Percentiles rank a stretch among this genome's conserved stretches.
phyloP scores from a whole-genome alignment of 2,797 vertebrate species.

The Rachycentron canadum region DNA sequence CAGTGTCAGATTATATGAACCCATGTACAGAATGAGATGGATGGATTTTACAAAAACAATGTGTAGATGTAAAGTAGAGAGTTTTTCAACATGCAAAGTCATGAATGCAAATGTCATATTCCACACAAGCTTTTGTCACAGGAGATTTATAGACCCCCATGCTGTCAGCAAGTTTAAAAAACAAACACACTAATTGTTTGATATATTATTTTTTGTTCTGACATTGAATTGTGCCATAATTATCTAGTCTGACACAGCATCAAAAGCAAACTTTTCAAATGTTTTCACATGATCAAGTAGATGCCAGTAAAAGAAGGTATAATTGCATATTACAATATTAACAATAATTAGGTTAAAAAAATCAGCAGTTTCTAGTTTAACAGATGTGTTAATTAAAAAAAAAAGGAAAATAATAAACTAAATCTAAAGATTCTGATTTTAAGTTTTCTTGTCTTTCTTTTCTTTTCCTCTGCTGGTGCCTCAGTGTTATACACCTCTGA shows the following conservation, averaged over 20 bases:
- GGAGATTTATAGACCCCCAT: not conserved
- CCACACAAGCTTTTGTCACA: conserved; percentile 18
- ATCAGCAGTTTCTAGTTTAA: conserved; percentile 10
- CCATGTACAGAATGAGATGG: conserved; percentile 48
- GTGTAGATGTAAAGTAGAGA: conserved; percentile 1
- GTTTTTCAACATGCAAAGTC: conserved; percentile 11
- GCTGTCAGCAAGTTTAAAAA: not conserved
- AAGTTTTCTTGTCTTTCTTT: not conserved
- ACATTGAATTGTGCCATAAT: not conserved
- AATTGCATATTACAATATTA: not conserved
- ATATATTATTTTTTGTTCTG: conserved; percentile 11
- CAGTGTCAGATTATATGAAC: conserved; percentile 48
- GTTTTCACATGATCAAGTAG: conserved; percentile 1
- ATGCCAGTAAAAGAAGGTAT: conserved; percentile 3
- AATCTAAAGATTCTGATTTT: not conserved
- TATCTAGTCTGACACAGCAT: conserved; percentile 16
- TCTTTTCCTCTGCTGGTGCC: not conserved
- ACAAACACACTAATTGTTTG: not conserved
- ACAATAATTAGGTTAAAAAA: conserved; percentile 17
- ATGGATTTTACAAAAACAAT: conserved; percentile 37
- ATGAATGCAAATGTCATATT: conserved; percentile 29
- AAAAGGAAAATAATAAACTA: not conserved
- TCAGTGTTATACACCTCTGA: conserved; percentile 7
- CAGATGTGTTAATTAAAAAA: not conserved
- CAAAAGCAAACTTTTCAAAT: not conserved